Percentiles rank a stretch among this genome's conserved stretches.
Conservation (phyloP, 2,888 invertebrate species). For the Sacculina carcini region DNA sequence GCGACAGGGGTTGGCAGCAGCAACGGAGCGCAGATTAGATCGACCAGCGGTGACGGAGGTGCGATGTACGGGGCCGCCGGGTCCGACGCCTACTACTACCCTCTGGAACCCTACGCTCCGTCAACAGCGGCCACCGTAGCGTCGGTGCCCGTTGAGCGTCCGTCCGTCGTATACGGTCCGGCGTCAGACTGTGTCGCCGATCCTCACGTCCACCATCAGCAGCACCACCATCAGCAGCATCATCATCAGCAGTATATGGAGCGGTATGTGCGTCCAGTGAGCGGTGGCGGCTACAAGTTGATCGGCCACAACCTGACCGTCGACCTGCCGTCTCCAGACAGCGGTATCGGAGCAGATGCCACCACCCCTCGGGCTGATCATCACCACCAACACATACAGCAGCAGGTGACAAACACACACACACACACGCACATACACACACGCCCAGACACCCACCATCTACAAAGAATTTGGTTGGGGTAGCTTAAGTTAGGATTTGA, state of each 20-base stretch:
- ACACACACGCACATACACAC: neutral
- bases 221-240: too few species aligned
- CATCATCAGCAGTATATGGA: slow-evolving; percentile 27
- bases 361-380: slow-evolving; percentile 75
- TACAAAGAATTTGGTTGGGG: too few species aligned
- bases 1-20: too few species aligned
- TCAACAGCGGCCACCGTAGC: too few species aligned
- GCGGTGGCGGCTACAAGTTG: slow-evolving; percentile 19
- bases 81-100: neutral
- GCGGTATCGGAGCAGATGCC: slow-evolving; percentile 79
- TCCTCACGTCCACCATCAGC: too few species aligned
- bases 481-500: too few species aligned
- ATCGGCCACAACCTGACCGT: slow-evolving; percentile 41
- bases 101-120: too few species aligned
- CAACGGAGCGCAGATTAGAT: too few species aligned
- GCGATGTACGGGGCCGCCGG: neutral
- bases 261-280: slow-evolving; percentile 23
- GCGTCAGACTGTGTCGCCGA: neutral
- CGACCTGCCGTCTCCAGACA: slow-evolving; percentile 82
- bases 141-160: neutral
- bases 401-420: slow-evolving; percentile 10
- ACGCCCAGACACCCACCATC: neutral
- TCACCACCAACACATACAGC: too few species aligned
- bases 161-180: neutral
- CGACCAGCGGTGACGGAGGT: too few species aligned